These are phyloP conservation scores for Chionomys nivalis DNA, from an alignment of 2,113 vertebrate species.

Conservation along the genomic window DNA sequence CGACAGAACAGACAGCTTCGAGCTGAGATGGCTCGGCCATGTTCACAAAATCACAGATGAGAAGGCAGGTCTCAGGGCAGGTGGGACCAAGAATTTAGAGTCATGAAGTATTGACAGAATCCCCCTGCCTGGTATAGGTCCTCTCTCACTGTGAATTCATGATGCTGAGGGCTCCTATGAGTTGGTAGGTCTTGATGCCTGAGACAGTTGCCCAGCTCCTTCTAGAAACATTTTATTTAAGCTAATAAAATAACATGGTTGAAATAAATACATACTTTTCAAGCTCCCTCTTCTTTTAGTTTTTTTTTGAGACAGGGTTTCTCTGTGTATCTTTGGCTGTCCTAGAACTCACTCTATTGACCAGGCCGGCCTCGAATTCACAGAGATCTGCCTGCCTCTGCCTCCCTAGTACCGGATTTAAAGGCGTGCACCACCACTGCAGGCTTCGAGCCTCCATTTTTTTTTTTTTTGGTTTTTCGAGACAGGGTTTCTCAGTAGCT, in stretches of 20 bases:
- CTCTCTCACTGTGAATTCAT: not conserved
- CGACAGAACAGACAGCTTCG: constrained; percentile 40
- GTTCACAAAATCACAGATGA: not conserved
- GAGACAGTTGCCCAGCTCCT: not conserved
- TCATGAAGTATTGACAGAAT: not conserved
- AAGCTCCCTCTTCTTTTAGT: not conserved
- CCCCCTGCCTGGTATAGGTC: not conserved
- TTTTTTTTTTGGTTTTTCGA: not conserved
- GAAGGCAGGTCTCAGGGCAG: not conserved
- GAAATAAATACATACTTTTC: not conserved
- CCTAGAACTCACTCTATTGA: not conserved
- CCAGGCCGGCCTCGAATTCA: not conserved
- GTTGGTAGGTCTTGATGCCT: not conserved
- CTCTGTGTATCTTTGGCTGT: not conserved
- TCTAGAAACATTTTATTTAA: constrained; percentile 14
- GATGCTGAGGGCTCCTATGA: not conserved
- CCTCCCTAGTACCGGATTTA: not conserved
- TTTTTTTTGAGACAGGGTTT: not conserved
- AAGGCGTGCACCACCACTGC: not conserved
- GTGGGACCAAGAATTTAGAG: not conserved
- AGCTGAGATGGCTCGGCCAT: not conserved
- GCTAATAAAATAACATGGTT: not conserved
- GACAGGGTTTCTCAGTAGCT: not conserved
- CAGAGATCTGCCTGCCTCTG: not conserved
- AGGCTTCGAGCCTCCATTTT: not conserved